A percentile compares a stretch with the other conserved stretches of the same genome.
These are phyloP conservation scores for Diadema setosum DNA, from an alignment of 35 echinoderm and acorn worm genomes.

Conservation along the genomic window DNA sequence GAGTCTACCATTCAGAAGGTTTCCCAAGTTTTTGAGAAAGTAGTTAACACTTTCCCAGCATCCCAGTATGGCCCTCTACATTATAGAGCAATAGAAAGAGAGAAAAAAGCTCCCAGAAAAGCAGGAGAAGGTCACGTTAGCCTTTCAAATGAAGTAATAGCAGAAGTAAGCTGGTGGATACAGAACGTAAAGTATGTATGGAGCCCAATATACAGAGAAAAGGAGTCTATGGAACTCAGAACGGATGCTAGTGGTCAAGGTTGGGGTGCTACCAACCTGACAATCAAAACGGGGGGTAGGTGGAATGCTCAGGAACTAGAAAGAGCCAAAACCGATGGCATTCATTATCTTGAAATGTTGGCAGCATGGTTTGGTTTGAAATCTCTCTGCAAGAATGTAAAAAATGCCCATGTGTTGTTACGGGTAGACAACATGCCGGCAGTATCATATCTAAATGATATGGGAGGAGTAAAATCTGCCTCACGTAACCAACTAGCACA, in stretches of 20 bases:
- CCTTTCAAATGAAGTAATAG: background rate
- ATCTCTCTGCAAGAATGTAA: background rate
- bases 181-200: background rate
- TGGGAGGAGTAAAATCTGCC: constrained; percentile 56
- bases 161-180: constrained; percentile 27
- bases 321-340: background rate
- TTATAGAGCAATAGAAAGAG: constrained; percentile 38
- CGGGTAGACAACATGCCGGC: constrained; percentile 59
- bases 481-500: constrained; percentile 28
- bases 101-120: constrained; percentile 17
- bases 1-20: background rate
- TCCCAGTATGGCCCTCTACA: constrained; percentile 30
- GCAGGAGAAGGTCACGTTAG: constrained; percentile 15
- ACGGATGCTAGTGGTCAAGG: constrained; percentile 43
- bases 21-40: background rate
- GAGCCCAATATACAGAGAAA: background rate
- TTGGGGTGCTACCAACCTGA: constrained; percentile 36
- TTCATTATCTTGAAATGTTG: constrained; percentile 48
- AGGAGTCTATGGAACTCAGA: background rate
- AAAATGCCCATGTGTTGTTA: background rate
- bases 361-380: background rate
- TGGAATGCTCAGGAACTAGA: constrained; percentile 23
- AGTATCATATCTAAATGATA: constrained; percentile 59
- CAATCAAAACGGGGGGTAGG: constrained; percentile 28
- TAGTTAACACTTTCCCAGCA: constrained; percentile 37